Percentiles rank a stretch among this genome's conserved stretches.
These are phyloP conservation scores for Lacanobia wlatinum DNA, from an alignment of 2,888 invertebrate species.

Conservation along the genomic window DNA sequence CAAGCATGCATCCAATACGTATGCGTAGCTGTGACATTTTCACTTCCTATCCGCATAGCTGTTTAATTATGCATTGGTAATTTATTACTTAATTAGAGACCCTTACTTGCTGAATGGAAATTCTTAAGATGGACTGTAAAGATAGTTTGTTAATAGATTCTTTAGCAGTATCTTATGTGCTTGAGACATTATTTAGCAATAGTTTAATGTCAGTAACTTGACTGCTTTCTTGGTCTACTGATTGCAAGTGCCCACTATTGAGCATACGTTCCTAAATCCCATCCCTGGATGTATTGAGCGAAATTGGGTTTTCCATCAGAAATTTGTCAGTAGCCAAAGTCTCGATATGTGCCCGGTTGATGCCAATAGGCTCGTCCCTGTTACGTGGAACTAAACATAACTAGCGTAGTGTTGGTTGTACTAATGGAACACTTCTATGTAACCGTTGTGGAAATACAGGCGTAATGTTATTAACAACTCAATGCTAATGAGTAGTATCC, in stretches of 20 bases:
- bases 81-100: slow-evolving; percentile 30
- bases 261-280: background rate
- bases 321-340: background rate
- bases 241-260: background rate
- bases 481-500: too few relatives aligned
- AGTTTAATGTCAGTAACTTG: background rate
- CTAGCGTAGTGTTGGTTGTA: too few relatives aligned
- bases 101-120: slow-evolving; percentile 21
- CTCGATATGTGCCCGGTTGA: too few relatives aligned
- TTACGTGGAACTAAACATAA: too few relatives aligned
- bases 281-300: background rate
- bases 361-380: too few relatives aligned
- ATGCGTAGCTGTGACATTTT: slow-evolving; percentile 43
- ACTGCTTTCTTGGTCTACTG: background rate
- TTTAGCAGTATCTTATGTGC: background rate
- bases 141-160: background rate
- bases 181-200: background rate
- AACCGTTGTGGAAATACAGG: too few relatives aligned
- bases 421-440: too few relatives aligned
- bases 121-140: background rate
- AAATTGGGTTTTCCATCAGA: background rate
- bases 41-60: slow-evolving; percentile 45
- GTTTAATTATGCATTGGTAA: slow-evolving; percentile 26
- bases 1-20: slow-evolving; percentile 26
- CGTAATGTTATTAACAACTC: background rate